Percentiles rank a stretch among this genome's conserved stretches.
Conservation (phyloP, 1,140 invertebrate species). For the Plodia interpunctella region DNA sequence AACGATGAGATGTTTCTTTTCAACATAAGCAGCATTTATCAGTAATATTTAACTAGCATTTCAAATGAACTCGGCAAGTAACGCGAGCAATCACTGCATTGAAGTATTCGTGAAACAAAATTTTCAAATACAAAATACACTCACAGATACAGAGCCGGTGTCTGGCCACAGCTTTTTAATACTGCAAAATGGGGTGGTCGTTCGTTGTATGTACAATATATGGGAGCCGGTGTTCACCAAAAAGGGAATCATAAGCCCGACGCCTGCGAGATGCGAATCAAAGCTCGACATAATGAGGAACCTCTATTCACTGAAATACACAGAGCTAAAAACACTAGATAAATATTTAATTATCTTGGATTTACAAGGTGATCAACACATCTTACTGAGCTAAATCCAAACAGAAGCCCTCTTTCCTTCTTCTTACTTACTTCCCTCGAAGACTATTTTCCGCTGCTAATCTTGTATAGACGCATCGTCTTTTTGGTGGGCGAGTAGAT, state of each 20-base stretch:
- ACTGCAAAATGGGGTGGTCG: conserved; percentile 63
- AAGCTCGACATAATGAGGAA: conserved; percentile 65
- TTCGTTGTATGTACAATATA: conserved; percentile 35
- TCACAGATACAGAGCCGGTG: conserved; percentile 41
- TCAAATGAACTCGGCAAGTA: not conserved
- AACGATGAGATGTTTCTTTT: too few species aligned
- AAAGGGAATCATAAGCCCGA: conserved; percentile 68
- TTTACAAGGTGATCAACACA: too few species aligned
- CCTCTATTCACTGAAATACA: conserved; percentile 46
- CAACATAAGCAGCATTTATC: too few species aligned
- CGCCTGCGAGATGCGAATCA: conserved; percentile 61
- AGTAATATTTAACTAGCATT: too few species aligned
- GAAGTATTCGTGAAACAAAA: conserved; percentile 58
- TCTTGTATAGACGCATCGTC: too few species aligned
- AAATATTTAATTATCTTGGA: conserved; percentile 1
- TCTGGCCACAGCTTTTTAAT: conserved; percentile 74
- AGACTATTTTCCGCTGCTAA: too few species aligned
- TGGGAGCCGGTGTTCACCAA: conserved; percentile 48
- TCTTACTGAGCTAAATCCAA: too few species aligned
- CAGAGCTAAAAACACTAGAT: conserved; percentile 30
- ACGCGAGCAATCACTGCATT: conserved; percentile 36
- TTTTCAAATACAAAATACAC: conserved; percentile 66
- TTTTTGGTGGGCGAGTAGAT: too few species aligned
- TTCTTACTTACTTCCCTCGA: too few species aligned
- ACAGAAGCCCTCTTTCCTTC: too few species aligned